Base-by-base conservation (phyloP, 1,140 invertebrate genomes). In the Diorhabda elongata region DNA sequence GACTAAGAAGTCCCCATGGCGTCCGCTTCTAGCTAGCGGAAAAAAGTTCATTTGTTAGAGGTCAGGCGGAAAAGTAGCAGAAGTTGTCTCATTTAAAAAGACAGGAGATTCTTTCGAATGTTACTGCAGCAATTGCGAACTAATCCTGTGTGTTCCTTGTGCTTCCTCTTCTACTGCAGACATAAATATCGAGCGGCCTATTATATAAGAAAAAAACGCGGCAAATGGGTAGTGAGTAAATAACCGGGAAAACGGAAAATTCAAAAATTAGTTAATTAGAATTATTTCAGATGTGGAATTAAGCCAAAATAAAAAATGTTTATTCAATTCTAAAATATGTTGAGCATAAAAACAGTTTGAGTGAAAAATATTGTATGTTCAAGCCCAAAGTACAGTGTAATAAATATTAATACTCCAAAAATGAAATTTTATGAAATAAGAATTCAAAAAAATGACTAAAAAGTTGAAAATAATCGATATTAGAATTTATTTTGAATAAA, bases 11-110 rank as follows among this genome's bases (percentile, higher is more conserved):
- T 69, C 67, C 69, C 69, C 72, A 74, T 76, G 72, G 72, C 72
- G 74, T 70, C 67, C 47, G 2, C 47, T 52, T 26, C 47, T 4
- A 6, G 68, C 71, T 6, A 72, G 72, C 70, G 66, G 72, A 76
- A 77, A 78, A 79, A 80, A 79, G 76, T 79, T 77, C 74, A 77
- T 77, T 79, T 78, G 75, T 75, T 70, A 76, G 73, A 78, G 77
- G 74, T 78, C 77, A 72, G 73, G 75, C 76, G 77, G 74, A 78
- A 78, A 77, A n/a, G 71, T 70, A 73, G 72, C 74, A 74, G 71
- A 78, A 78, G 75, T 77, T 77, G 78, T 74, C 77, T 79, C 78
- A 79, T 79, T 79, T 79, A 77, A 70, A 74, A 73, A 74, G 79
- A 77, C 78, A 76, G 74, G 71, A 64, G 63, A 76, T 72, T 72